Evolutionary conservation across 2,888 invertebrate genomes (phyloP), one percentile per base, ranked within the genome.

Genomic region (Mylabris sibirica): DNA sequence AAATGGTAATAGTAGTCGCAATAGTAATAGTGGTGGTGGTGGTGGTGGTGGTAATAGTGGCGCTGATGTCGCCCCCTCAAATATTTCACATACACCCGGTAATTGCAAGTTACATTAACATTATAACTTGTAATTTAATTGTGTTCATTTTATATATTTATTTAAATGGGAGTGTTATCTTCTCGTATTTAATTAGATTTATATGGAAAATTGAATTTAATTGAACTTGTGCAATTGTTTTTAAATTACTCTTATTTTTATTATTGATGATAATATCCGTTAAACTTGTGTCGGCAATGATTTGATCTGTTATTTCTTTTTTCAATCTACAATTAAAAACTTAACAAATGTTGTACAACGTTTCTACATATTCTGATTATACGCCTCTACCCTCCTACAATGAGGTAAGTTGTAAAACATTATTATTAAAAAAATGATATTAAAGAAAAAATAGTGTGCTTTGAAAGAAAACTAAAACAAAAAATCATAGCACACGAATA

Each of bases 281-380:
- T 5, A 30, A 30, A 9, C 20, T 59, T 53, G 34, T 59, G 8
- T 22, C 9, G 12, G 60, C 59, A 17, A 60, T 69, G 63, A n/a
- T 59, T 62, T 69, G 66, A 63, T 65, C 59, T 59, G 44, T 64
- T 30, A 17, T 38, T 57, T 20, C 12, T 59, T 53, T 61, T 30
- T 3, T 44, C 20, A 41, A 57, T 62, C 44, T 69, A 59, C 49
- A 60, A 44, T n/a, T 17, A 17, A 17, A 11, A 44, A 44, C 35
- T 38, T 44, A 63, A 67, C 72, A 71, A 73, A 80, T 80, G 80
- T 75, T 80, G 77, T 80, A 78, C 70, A 80, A 80, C 76, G 76
- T 80, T 63, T 76, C 78, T 22, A 76, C 77, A 34, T 80, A 78
- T 70, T 78, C 78, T 62, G 79, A 78, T 74, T 78, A 78, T 68